Conservation (phyloP, 2,888 invertebrate species). For the Neoitamus cyanurus region DNA sequence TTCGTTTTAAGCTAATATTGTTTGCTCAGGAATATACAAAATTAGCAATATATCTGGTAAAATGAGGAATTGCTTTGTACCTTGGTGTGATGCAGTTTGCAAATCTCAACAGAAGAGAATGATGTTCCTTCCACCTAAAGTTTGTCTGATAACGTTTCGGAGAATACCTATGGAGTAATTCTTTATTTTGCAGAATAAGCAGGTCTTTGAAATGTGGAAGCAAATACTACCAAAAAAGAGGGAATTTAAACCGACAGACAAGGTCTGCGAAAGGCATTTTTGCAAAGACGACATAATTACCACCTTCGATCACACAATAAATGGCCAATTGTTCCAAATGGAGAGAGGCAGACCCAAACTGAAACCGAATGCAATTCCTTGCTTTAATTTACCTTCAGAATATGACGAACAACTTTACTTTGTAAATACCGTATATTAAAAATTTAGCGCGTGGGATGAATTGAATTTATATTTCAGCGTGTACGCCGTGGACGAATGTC, state of each 20-base stretch:
- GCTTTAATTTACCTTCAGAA: slow-evolving; percentile 53
- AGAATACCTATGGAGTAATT: slow-evolving; percentile 52
- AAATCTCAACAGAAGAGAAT: slow-evolving; percentile 49
- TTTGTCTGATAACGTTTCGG: too few relatives aligned
- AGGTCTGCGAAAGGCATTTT: slow-evolving; percentile 59
- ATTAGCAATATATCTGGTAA: too few relatives aligned
- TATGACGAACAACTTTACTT: slow-evolving; percentile 8
- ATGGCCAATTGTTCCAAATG: slow-evolving; percentile 57
- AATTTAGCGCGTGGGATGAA: neutral
- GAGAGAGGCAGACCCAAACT: slow-evolving; percentile 58
- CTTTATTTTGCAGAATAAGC: slow-evolving; percentile 54
- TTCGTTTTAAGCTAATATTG: neutral
- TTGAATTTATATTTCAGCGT: neutral
- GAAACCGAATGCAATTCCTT: slow-evolving; percentile 56
- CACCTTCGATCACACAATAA: slow-evolving; percentile 58
- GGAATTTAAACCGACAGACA: slow-evolving; percentile 56
- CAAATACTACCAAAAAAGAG: slow-evolving; percentile 55
- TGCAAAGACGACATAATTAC: slow-evolving; percentile 55
- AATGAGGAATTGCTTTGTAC: slow-evolving; percentile 46
- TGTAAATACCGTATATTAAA: neutral
- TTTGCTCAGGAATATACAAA: too few relatives aligned
- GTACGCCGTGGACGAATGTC: neutral
- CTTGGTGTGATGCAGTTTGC: slow-evolving; percentile 26
- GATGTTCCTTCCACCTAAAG: slow-evolving; percentile 43
- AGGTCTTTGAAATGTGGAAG: slow-evolving; percentile 56